These are phyloP conservation scores for Microcebus lehilahytsara DNA, from an alignment of 2,113 vertebrate species.

Conservation along the genomic window DNA sequence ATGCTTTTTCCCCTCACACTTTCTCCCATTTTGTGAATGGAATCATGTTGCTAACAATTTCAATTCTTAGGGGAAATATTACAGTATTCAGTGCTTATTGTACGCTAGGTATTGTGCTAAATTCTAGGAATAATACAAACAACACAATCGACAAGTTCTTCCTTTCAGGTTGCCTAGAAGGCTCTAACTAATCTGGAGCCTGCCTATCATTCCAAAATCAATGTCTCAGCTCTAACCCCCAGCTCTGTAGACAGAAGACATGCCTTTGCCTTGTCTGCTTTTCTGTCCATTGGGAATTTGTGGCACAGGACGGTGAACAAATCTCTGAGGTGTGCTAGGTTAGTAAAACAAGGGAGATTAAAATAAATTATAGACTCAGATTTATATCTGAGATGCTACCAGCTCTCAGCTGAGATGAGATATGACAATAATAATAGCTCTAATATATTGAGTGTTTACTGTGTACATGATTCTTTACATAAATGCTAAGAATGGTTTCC, in stretches of 20 bases:
- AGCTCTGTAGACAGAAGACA: neutral
- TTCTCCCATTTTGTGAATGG: neutral
- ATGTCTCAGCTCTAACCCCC: neutral
- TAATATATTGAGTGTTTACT: neutral
- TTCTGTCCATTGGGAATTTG: neutral
- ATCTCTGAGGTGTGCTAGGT: neutral
- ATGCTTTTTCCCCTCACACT: neutral
- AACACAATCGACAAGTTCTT: neutral
- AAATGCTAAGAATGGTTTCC: neutral
- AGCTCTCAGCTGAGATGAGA: neutral
- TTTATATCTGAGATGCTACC: neutral
- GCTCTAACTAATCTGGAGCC: neutral
- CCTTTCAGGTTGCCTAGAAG: neutral
- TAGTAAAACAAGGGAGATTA: neutral
- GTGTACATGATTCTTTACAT: neutral
- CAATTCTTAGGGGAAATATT: neutral
- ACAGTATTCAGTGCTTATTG: neutral
- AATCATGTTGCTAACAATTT: neutral
- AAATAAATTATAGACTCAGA: neutral
- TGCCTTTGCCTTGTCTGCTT: rapidly evolving
- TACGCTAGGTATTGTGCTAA: neutral
- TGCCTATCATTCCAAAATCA: neutral
- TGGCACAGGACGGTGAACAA: neutral
- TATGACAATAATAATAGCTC: neutral
- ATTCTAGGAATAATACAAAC: neutral